These are phyloP conservation scores for Leptinotarsa defecta DNA, from an alignment of 1,140 invertebrate species.

Conservation along the genomic window DNA sequence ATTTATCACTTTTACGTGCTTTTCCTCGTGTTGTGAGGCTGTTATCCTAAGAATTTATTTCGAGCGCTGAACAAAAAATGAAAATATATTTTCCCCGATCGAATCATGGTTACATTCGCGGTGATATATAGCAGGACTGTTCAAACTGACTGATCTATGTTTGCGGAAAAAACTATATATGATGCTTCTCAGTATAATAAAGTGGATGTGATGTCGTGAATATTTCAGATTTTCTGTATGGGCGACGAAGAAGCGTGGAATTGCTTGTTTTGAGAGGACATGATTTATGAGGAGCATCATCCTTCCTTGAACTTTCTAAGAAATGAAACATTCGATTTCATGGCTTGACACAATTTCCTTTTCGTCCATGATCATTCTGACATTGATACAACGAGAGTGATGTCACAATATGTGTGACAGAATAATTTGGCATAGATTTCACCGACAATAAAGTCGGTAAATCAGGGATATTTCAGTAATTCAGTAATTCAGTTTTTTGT, in stretches of 20 bases:
- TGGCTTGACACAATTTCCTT: too few species aligned
- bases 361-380: too few species aligned
- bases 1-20: slow-evolving; percentile 1
- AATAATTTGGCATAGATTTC: too few species aligned
- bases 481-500: too few species aligned
- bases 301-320: neutral
- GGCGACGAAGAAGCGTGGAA: neutral
- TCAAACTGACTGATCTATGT: slow-evolving; percentile 3
- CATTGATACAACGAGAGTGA: too few species aligned
- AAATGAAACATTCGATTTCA: neutral
- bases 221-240: neutral
- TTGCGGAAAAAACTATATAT: neutral
- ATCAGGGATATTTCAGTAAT: too few species aligned
- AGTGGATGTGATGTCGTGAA: slow-evolving; percentile 4
- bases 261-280: neutral
- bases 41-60: neutral
- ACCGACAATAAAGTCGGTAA: too few species aligned
- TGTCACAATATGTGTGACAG: too few species aligned
- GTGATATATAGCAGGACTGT: neutral
- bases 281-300: neutral
- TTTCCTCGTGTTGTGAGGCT: neutral
- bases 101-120: slow-evolving; percentile 5
- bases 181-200: slow-evolving; percentile 1
- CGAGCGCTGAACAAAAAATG: slow-evolving; percentile 1
- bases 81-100: slow-evolving; percentile 8